phyloP scores from a whole-genome alignment of 1,140 invertebrate genomes.

The Bacillus rossius region DNA sequence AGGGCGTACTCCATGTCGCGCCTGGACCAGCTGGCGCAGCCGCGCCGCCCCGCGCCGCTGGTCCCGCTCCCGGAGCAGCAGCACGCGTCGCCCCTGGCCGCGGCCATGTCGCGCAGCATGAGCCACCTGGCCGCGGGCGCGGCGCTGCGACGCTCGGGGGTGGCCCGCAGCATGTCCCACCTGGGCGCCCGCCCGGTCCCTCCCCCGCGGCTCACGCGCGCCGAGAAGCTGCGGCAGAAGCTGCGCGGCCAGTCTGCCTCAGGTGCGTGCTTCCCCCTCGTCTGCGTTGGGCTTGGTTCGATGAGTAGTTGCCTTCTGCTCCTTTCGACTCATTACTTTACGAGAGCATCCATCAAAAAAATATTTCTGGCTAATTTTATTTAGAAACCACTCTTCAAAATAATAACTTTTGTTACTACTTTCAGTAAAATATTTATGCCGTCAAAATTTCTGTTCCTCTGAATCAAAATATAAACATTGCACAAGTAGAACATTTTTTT shows the following conservation, averaged over 20 bases:
- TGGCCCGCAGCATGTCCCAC: conserved; percentile 49
- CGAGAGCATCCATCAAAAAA: no score
- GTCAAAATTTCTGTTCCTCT: no score
- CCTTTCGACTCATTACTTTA: no score
- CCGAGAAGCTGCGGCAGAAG: conserved; percentile 48
- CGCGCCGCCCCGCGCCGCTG: conserved; percentile 43
- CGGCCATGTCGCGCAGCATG: conserved; percentile 39
- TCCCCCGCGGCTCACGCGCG: conserved; percentile 46
- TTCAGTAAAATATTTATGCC: no score
- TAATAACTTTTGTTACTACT: no score
- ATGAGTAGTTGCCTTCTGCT: no score
- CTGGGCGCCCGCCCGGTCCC: conserved; percentile 37
- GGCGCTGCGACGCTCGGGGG: conserved; percentile 41
- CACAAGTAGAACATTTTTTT: no score
- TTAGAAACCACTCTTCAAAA: no score
- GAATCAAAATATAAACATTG: no score
- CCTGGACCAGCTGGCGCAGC: conserved; percentile 76
- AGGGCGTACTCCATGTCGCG: conserved; percentile 90
- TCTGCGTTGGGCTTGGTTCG: no score
- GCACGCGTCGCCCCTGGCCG: conserved; percentile 31
- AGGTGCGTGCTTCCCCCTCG: neutral
- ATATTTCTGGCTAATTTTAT: no score
- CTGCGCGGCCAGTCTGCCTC: neutral
- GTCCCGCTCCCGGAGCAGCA: conserved; percentile 37
- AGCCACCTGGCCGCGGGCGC: conserved; percentile 32